A percentile compares a stretch with the other conserved stretches of the same genome.
phyloP scores from a whole-genome alignment of 2,888 invertebrate genomes.

The Chaitophorus viminalis region DNA sequence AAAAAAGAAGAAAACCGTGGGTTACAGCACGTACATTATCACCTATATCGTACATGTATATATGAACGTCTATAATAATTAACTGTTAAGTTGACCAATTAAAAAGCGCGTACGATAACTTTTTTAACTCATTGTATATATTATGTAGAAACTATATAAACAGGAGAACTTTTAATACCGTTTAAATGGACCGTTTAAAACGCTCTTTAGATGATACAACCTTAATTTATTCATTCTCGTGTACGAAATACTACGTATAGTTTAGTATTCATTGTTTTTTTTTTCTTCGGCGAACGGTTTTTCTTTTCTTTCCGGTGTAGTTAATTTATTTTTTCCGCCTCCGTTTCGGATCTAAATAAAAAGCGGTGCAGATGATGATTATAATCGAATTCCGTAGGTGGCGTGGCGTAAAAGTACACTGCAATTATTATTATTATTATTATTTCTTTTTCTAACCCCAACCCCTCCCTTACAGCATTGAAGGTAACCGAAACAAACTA shows the following conservation, averaged over 20 bases:
- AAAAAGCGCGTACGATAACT: too few species aligned
- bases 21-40: too few species aligned
- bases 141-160: too few species aligned
- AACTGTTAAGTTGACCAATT: too few species aligned
- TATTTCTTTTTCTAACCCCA: neutral
- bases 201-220: neutral
- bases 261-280: too few species aligned
- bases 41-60: too few species aligned
- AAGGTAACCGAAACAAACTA: conserved; percentile 38
- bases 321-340: conserved; percentile 21
- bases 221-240: too few species aligned
- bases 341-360: conserved; percentile 32
- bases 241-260: too few species aligned
- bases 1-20: too few species aligned
- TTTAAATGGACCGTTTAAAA: neutral
- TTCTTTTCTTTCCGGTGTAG: neutral
- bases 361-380: conserved; percentile 15
- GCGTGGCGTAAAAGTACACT: neutral
- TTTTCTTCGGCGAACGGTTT: neutral
- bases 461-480: neutral
- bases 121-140: too few species aligned
- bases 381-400: conserved; percentile 35
- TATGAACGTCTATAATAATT: too few species aligned
- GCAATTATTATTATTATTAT: conserved; percentile 25
- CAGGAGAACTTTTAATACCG: too few species aligned